phyloP scores from a whole-genome alignment of 2,888 invertebrate species.

The Xylota sylvarum region DNA sequence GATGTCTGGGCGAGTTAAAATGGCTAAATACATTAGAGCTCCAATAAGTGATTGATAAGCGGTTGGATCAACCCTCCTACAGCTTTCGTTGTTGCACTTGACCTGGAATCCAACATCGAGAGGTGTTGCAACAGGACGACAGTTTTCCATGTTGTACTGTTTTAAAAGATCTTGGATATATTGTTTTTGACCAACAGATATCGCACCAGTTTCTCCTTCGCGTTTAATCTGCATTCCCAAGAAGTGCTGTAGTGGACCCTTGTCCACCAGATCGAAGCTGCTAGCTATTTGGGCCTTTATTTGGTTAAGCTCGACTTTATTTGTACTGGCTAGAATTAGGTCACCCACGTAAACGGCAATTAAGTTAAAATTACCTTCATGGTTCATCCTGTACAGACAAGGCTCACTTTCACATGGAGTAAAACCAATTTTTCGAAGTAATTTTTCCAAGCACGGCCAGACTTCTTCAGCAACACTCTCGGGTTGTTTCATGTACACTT shows the following conservation, averaged over 20 bases:
- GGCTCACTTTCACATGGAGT: slow-evolving; percentile 63
- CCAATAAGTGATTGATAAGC: slow-evolving; percentile 23
- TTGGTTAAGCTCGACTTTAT: too few relatives aligned
- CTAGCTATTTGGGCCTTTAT: background rate
- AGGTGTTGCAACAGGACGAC: slow-evolving; percentile 12
- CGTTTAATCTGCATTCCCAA: too few relatives aligned
- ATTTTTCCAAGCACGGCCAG: too few relatives aligned
- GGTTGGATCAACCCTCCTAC: slow-evolving; percentile 11
- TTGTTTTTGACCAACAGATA: background rate
- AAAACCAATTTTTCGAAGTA: slow-evolving; percentile 55
- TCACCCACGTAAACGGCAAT: slow-evolving; percentile 67
- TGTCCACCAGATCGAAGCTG: too few relatives aligned
- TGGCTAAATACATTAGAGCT: slow-evolving; percentile 19
- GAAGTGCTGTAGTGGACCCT: too few relatives aligned
- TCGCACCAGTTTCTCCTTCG: too few relatives aligned
- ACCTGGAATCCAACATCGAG: slow-evolving; percentile 23
- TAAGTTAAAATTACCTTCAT: slow-evolving; percentile 42
- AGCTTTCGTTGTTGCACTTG: background rate
- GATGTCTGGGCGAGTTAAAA: slow-evolving; percentile 71
- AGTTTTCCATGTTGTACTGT: slow-evolving; percentile 13
- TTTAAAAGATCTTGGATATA: slow-evolving; percentile 5
- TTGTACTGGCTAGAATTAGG: slow-evolving; percentile 65
- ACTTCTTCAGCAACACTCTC: too few relatives aligned
- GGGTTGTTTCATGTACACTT: too few relatives aligned
- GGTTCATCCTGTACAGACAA: slow-evolving; percentile 65